phyloP scores from a whole-genome alignment of 2,888 invertebrate species.

The Meganola albula region DNA sequence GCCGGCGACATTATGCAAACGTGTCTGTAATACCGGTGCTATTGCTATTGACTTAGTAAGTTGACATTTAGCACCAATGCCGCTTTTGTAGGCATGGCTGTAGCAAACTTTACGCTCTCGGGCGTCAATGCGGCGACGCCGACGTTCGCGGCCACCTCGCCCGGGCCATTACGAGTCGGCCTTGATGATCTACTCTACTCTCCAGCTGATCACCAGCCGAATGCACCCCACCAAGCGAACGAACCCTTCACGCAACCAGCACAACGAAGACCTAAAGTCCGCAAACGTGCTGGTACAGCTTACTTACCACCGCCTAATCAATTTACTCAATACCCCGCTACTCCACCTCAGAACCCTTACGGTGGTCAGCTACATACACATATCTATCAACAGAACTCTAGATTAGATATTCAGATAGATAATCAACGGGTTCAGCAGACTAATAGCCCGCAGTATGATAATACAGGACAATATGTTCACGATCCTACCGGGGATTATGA shows the following conservation, averaged over 20 bases:
- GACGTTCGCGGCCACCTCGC: slow-evolving; percentile 45
- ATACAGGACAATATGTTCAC: slow-evolving; percentile 64
- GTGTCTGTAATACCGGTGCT: slow-evolving; percentile 41
- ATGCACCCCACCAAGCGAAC: slow-evolving; percentile 33
- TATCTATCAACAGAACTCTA: slow-evolving; percentile 60
- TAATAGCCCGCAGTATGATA: slow-evolving; percentile 48
- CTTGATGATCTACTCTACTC: slow-evolving; percentile 66
- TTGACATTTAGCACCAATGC: slow-evolving; percentile 62
- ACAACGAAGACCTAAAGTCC: slow-evolving; percentile 54
- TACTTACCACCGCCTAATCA: slow-evolving; percentile 68
- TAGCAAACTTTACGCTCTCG: slow-evolving; percentile 64
- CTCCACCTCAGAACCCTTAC: slow-evolving; percentile 60
- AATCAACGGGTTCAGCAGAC: slow-evolving; percentile 61
- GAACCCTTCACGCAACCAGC: slow-evolving; percentile 54
- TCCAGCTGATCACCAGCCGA: slow-evolving; percentile 54
- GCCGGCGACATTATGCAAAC: slow-evolving; percentile 55
- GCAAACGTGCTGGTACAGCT: slow-evolving; percentile 66
- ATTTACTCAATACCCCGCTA: slow-evolving; percentile 58
- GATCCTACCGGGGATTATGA: slow-evolving; percentile 70
- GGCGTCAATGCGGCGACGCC: slow-evolving; percentile 54
- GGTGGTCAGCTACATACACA: slow-evolving; percentile 54
- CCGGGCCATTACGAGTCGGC: slow-evolving; percentile 51
- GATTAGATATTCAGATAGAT: slow-evolving; percentile 58
- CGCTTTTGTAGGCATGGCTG: slow-evolving; percentile 63
- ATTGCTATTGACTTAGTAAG: slow-evolving; percentile 47